phyloP scores from a whole-genome alignment of 2,888 invertebrate species.

The Drosophila subsilvestris region DNA sequence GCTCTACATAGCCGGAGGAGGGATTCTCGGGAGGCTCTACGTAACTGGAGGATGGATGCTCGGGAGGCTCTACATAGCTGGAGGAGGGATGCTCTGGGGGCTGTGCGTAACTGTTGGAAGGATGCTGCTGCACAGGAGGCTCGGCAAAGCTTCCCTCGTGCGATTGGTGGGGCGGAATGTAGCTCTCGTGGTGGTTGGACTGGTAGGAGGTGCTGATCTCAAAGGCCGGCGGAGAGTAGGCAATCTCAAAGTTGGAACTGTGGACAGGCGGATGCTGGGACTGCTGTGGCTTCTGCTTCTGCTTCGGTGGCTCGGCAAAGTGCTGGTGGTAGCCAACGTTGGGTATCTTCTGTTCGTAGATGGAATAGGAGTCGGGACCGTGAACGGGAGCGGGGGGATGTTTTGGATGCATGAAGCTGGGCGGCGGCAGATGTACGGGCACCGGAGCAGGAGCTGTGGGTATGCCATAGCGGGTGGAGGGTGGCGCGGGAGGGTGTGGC shows the following conservation, averaged over 20 bases:
- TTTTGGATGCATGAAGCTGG: conserved; percentile 30
- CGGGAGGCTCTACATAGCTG: conserved; percentile 48
- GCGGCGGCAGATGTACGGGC: conserved; percentile 17
- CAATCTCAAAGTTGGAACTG: conserved; percentile 69
- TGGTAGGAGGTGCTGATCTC: conserved; percentile 73
- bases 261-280: conserved; percentile 27
- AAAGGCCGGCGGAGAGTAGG: conserved; percentile 78
- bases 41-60: conserved; percentile 15
- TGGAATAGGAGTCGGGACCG: conserved; percentile 58
- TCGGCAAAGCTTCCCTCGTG: conserved; percentile 65
- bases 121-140: conserved; percentile 4
- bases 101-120: conserved; percentile 15
- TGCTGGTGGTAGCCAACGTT: conserved; percentile 71
- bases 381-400: conserved; percentile 17
- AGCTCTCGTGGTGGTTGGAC: conserved; percentile 50
- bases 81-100: conserved; percentile 54
- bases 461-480: conserved; percentile 57
- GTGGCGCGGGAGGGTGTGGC: conserved; percentile 20
- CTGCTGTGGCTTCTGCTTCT: neutral
- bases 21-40: conserved; percentile 15
- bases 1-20: neutral
- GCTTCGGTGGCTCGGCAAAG: conserved; percentile 79
- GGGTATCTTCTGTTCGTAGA: conserved; percentile 73
- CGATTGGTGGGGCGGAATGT: conserved; percentile 32
- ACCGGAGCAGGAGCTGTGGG: conserved; percentile 47